Evolutionary conservation across 1,140 invertebrate species (phyloP), one percentile per base, ranked within the genome.

Genomic region (Protaetia brevitarsis): DNA sequence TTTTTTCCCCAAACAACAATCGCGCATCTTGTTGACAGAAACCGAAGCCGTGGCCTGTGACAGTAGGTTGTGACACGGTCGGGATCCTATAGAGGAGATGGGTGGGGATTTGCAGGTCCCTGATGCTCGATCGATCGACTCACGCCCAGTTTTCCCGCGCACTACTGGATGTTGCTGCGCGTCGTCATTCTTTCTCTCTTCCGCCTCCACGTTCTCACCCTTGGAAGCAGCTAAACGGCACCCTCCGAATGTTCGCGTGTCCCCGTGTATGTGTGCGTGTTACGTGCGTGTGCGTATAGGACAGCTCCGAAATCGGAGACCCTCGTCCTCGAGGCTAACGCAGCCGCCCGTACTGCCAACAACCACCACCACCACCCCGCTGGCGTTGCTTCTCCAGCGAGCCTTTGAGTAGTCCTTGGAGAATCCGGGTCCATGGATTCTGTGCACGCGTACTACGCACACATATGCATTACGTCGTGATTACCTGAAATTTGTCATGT

Each of bases 81-180:
- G 59, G 67, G 68, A 67, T 29, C 45, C 57, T 69, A 45, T 16
- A 64, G 64, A n/a, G n/a, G n/a, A 41, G 68, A 72, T 64, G 69
- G 69, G 66, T 68, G 69, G 64, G 68, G 70, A 67, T 67, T 68
- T 58, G 68, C 67, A 62, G 65, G 66, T 67, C 66, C 71, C 69
- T 71, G 69, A 72, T 73, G 74, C 75, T 76, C 76, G 66, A 76
- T 76, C 74, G 74, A 76, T 76, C 74, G 41, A 45, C 64, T 74
- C 74, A 76, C 76, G 76, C 76, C 76, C 76, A 73, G 75, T 73
- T 74, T 77, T 77, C 74, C 72, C 72, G 73, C 73, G 72, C 72
- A 72, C 66, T 66, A 57, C 26, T 65, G 64, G 67, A 67, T 71
- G 69, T 73, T 73, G 75, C 75, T 45, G 41, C 41, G 41, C 41